Base-by-base conservation (phyloP, 2,113 vertebrate species). In the Hassar affinis region DNA sequence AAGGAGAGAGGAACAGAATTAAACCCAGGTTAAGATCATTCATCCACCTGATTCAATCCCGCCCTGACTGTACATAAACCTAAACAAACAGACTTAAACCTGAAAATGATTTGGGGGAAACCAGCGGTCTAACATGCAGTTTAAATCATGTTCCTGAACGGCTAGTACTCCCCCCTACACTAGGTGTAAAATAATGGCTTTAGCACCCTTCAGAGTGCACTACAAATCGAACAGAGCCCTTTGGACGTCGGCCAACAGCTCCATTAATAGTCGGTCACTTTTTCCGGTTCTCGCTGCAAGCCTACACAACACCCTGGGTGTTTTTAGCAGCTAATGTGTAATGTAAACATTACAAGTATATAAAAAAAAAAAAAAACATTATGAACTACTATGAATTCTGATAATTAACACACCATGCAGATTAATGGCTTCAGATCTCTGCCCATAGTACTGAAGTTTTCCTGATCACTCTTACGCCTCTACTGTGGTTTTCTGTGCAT, bases 1-100 rank as follows among this genome's bases (percentile, higher is more conserved):
- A 25, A 79, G 84, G 88, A 89, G 20, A 84, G 6, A 84, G 59
- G 56, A 1, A 69, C 30, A 18, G 77, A 6, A 78, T 80, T 38
- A 66, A 42, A 66, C 61, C 69, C 49, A 51, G 33, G 15, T 35
- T 12, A 20, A 51, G 45, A 30, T 1, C 20, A 72, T 2, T 42
- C 4, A 12, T 12, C 0, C 35, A 6, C 25, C 68, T 6, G 8
- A 22, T 20, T 4, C 2, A 18, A 35, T 68, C 38, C 10, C 22
- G 22, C 64, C 33, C 8, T 14, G 9, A 2, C 14, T 54, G 6
- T 2, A 9, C 2, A n/a, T 33, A 12, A 71, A 72, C n/a, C 12
- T 10, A 38, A 77, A 56, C 22, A 71, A 69, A 22, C 15, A 8
- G 6, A 56, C 8, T 33, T 33, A 4, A 52, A 52, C 33, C 14